phyloP scores from a whole-genome alignment of 2,113 vertebrate genomes.

The Rhinopithecus roxellana region DNA sequence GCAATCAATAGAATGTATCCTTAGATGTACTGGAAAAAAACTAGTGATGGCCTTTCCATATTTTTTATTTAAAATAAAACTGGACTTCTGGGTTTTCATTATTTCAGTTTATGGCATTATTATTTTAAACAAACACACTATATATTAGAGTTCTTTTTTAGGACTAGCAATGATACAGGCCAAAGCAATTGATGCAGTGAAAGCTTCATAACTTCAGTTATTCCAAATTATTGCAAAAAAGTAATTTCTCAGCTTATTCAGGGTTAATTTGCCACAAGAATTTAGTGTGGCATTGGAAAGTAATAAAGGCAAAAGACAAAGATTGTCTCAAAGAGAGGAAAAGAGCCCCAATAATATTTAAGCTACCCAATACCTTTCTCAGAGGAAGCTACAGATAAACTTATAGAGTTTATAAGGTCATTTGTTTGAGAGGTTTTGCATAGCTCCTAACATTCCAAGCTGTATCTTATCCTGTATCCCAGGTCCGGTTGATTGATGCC shows the following conservation, averaged over 20 bases:
- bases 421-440: not conserved
- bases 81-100: not conserved
- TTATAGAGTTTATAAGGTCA: slow-evolving; percentile 9
- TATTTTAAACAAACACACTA: not conserved
- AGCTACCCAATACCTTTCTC: not conserved
- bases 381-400: not conserved
- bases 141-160: not conserved
- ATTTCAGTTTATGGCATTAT: not conserved
- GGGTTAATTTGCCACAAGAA: not conserved
- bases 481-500: not conserved
- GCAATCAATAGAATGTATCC: not conserved
- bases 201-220: not conserved
- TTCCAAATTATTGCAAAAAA: not conserved
- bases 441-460: not conserved
- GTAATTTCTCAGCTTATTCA: not conserved
- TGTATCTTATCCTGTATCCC: not conserved
- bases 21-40: not conserved
- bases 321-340: not conserved
- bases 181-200: not conserved
- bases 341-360: not conserved
- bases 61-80: not conserved
- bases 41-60: not conserved
- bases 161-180: not conserved
- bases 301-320: not conserved
- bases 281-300: not conserved